Evolutionary conservation across 1,140 invertebrate species (phyloP), one percentile per base, ranked within the genome.

Genomic region (Trichonephila clavata): DNA sequence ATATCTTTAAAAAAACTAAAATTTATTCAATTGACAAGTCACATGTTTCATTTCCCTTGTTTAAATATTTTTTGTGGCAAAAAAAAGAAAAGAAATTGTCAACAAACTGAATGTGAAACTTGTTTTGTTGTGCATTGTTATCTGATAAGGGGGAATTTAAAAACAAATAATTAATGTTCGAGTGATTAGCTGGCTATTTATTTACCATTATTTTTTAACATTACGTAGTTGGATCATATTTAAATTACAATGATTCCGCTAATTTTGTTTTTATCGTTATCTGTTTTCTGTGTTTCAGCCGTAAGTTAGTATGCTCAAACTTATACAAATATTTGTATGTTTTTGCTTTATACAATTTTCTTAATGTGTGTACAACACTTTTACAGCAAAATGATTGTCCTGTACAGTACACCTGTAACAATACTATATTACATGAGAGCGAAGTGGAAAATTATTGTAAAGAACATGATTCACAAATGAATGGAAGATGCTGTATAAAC

Each of bases 381-480:
- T 88, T 50, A 21, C 7, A 86, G 86, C 24, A 39, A 68, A 24
- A 88, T 50, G 43, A 88, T 7, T 88, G 86, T 5, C 86, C 86
- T n/a, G 21, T 71, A 24, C 20, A 32, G 1, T 88, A 39, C 18
- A 21, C 20, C 21, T 88, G 86, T 24, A 65, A 88, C 18, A 68
- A 88, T 24, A 65, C 86, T n/a, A 32, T 43, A 1, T 24, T 71
- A 50, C 21, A n/a, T 8, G 39, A 90, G 4, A 90, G 71, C 27
- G 13, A 81, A 81, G 89, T 90, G 4, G 50, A 59, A 59, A 16
- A 32, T 14, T 90, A 60, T 81, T 90, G 89, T 21, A 32, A 59
- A 60, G n/a, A 60, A 59, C 71, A 61, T 32, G 57, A 61, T 32
- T 16, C 39, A 20, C 27, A 8, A 39, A 60, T 90, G 89, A 59